A percentile compares a stretch with the other conserved stretches of the same genome.
Evolutionary conservation across 2,888 invertebrate species (phyloP).

Genomic region (Drosophila meridionalis): DNA sequence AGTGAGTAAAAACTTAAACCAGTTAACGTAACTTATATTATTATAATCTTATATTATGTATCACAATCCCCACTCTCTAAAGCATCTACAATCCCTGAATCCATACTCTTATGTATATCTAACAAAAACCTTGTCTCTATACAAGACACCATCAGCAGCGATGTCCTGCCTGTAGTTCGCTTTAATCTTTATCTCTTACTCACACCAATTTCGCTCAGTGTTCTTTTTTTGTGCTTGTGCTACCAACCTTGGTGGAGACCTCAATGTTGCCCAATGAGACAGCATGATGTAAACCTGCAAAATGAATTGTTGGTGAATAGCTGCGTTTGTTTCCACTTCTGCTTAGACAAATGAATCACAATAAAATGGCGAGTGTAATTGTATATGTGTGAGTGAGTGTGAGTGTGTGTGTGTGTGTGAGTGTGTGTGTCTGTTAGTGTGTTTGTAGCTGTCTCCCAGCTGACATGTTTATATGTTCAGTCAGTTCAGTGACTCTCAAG

Average conservation of each 20-base stretch:
- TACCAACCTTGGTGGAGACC: constrained; percentile 83
- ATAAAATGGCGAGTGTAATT: constrained; percentile 13
- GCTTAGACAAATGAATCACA: constrained; percentile 51
- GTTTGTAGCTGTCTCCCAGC: constrained; percentile 14
- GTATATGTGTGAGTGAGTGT: constrained; percentile 9
- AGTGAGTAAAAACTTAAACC: not conserved
- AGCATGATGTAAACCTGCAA: constrained; percentile 85
- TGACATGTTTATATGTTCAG: constrained; percentile 31
- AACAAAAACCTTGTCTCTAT: not conserved
- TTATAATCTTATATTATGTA: not conserved
- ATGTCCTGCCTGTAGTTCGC: not conserved
- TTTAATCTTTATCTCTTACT: not conserved
- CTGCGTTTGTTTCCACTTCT: constrained; percentile 32
- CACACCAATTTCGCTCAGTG: constrained; percentile 1
- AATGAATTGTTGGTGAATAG: constrained; percentile 59
- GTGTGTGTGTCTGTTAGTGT: constrained; percentile 29
- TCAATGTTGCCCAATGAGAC: constrained; percentile 85
- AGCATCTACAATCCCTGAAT: too few relatives aligned
- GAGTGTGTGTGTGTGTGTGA: constrained; percentile 31
- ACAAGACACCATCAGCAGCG: not conserved
- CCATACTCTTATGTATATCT: too few relatives aligned
- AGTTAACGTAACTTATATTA: too few relatives aligned
- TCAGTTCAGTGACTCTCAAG: constrained; percentile 66
- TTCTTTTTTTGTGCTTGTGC: not conserved
- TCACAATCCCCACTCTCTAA: not conserved